These are phyloP conservation scores for Yponomeuta malinellus DNA, from an alignment of 2,888 invertebrate genomes.

Conservation along the genomic window DNA sequence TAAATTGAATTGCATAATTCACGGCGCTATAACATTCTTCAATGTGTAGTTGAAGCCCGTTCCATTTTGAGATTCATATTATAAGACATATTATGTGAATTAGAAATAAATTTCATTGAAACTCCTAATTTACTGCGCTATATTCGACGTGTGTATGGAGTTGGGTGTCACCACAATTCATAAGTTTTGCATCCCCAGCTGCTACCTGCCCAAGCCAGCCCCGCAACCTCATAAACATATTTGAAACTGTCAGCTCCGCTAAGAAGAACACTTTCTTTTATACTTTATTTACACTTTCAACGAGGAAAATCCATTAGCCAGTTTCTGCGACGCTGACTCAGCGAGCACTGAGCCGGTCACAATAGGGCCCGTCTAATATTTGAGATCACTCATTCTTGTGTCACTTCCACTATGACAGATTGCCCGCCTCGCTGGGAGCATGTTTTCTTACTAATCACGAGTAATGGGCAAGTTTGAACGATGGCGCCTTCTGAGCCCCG, in stretches of 20 bases:
- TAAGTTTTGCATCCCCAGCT: too few relatives aligned
- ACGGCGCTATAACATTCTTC: too few relatives aligned
- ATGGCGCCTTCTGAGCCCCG: neutral
- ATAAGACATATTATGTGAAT: too few relatives aligned
- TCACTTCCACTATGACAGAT: constrained; percentile 47
- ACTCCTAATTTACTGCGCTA: too few relatives aligned
- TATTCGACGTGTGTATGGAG: too few relatives aligned
- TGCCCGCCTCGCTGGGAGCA: constrained; percentile 21
- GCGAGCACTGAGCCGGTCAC: constrained; percentile 24
- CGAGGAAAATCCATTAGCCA: constrained; percentile 36
- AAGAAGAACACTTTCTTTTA: neutral
- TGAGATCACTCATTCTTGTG: constrained; percentile 56
- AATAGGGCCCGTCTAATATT: constrained; percentile 42
- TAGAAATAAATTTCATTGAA: too few relatives aligned
- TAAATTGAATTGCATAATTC: too few relatives aligned
- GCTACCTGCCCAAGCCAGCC: too few relatives aligned
- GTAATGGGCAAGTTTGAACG: constrained; percentile 13
- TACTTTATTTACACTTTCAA: constrained; percentile 27
- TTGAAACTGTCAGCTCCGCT: neutral
- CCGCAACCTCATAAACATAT: neutral
- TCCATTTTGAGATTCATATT: too few relatives aligned
- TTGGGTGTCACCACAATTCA: too few relatives aligned
- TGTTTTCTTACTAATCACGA: constrained; percentile 19
- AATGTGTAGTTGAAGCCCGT: too few relatives aligned
- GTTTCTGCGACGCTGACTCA: constrained; percentile 35